Percentiles rank a stretch among this genome's conserved stretches.
phyloP scores from a whole-genome alignment of 2,797 vertebrate genomes.

The Garrulus glandarius region DNA sequence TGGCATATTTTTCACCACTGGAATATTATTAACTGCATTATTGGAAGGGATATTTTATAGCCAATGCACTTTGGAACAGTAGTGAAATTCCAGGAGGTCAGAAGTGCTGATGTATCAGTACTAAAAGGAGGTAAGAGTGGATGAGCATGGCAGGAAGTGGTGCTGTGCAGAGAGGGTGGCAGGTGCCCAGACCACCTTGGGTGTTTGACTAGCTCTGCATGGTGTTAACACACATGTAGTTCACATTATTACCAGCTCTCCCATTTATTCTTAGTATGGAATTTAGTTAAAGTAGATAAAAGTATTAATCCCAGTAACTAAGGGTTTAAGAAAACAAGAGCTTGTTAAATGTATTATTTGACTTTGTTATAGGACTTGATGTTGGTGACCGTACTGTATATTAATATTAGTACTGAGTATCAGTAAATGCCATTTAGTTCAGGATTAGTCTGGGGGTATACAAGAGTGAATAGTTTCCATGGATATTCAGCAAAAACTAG shows the following conservation, averaged over 20 bases:
- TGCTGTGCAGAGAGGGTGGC: background rate
- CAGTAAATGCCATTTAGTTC: background rate
- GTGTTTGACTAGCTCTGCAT: background rate
- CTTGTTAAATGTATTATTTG: background rate
- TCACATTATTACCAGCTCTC: background rate
- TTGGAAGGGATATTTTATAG: background rate
- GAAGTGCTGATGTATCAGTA: background rate
- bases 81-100: background rate
- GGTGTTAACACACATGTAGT: rapidly evolving
- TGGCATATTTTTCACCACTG: background rate
- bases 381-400: background rate
- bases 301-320: background rate
- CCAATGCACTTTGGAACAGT: background rate
- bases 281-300: background rate
- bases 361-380: background rate
- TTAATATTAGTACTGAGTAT: background rate
- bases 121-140: background rate
- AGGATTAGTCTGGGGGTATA: background rate
- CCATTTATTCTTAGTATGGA: background rate
- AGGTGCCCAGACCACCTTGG: background rate
- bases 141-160: background rate
- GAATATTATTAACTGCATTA: background rate
- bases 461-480: background rate
- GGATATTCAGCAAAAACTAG: background rate
- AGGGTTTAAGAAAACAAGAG: background rate